Base-by-base conservation (phyloP, 1,140 invertebrate species). In the Ditylenchus dipsaci region DNA sequence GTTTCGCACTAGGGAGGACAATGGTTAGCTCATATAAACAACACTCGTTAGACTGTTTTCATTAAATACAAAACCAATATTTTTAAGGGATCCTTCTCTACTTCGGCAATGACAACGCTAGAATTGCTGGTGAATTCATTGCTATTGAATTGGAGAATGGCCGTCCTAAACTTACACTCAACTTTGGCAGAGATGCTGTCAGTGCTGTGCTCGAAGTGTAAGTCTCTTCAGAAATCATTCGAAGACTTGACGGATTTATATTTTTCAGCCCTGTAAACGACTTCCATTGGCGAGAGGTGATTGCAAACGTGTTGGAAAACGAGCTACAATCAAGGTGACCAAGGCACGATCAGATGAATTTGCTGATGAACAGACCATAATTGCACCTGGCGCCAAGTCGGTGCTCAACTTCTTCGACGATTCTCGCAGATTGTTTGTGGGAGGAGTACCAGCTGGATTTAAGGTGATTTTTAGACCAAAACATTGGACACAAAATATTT, bases 131-230 rank as follows among this genome's bases (percentile, higher is more conserved):
- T 73, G 95, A 98, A 80, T 97, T 91, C 82, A 90, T 97, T 87
- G 90, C 92, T 11, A 78, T 97, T n/a, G 89, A 94, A 81, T 87
- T 97, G 26, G 88, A 90, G 81, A 89, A 90, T 80, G 92, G 93
- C 8, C 90, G 90, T 81, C 90, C 92, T 0, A 89, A 91, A 30
- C 86, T 95, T 13, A 89, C 89, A 21, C 88, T 93, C 71, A 90
- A 97, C 80, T 86, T 97, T 49, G 95, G 95, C 19, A 90, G 91
- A 71, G 91, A 91, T 21, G 87, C 89, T 0, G 88, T 89, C 38
- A 87, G 87, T 68, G 88, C 92, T 47, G 88, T 89, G 26, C 89
- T 87, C 71, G 87, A 89, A 57, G 74, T 66, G 8, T 72, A 65
- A 61, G 75, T n/a, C n/a, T n/a, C n/a, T n/a, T n/a, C n/a, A n/a